phyloP scores from a whole-genome alignment of 2,888 invertebrate species.

The Cosmia pyralina region DNA sequence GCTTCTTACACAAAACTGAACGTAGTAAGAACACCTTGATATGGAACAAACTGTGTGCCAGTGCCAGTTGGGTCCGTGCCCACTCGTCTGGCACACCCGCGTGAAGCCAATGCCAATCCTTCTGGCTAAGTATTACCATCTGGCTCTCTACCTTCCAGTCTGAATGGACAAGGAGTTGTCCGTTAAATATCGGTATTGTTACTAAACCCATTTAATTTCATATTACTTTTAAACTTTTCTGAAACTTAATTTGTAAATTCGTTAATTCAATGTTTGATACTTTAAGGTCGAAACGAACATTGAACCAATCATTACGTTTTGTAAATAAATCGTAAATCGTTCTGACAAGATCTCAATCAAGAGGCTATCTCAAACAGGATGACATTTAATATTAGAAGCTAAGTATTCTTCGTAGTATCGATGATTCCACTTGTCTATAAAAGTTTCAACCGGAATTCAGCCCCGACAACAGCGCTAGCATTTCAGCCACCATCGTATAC shows the following conservation, averaged over 20 bases:
- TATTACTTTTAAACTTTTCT: background rate
- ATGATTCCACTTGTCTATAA: background rate
- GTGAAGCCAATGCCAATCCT: slow-evolving; percentile 47
- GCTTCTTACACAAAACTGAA: slow-evolving; percentile 20
- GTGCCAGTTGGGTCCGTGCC: slow-evolving; percentile 63
- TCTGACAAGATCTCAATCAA: background rate
- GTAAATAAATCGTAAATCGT: background rate
- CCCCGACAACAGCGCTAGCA: too few species aligned
- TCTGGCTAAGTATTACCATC: slow-evolving; percentile 50
- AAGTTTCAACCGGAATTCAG: background rate
- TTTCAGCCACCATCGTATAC: too few species aligned
- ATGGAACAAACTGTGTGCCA: slow-evolving; percentile 12
- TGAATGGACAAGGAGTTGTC: background rate
- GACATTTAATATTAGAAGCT: too few species aligned
- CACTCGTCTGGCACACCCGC: slow-evolving; percentile 48
- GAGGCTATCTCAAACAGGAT: background rate
- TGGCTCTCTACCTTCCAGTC: slow-evolving; percentile 26
- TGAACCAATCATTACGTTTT: too few species aligned
- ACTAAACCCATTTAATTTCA: background rate
- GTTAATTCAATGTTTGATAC: too few species aligned
- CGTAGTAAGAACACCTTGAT: slow-evolving; percentile 37
- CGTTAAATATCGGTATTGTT: background rate
- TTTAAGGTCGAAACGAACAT: too few species aligned
- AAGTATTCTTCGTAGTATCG: background rate
- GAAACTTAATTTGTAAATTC: background rate